Percentiles rank a stretch among this genome's conserved stretches.
These are phyloP conservation scores for Ennomos fuscantarius DNA, from an alignment of 2,888 invertebrate species.

Conservation along the genomic window DNA sequence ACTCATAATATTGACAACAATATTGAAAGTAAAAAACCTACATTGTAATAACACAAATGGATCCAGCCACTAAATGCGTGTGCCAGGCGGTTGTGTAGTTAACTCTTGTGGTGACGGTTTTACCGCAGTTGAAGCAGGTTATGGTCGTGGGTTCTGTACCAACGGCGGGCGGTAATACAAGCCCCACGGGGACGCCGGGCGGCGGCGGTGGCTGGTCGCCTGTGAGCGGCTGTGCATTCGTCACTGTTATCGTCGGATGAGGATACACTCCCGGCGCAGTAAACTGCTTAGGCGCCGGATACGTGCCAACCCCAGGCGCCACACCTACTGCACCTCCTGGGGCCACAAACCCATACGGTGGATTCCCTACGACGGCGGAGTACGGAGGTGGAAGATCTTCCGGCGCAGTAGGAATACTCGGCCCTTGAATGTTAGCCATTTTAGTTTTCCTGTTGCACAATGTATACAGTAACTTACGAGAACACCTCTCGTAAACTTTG, in stretches of 20 bases:
- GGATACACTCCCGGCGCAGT: slow-evolving; percentile 77
- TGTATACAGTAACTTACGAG: slow-evolving; percentile 7
- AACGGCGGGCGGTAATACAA: slow-evolving; percentile 71
- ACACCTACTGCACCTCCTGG: slow-evolving; percentile 38
- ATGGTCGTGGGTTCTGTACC: slow-evolving; percentile 77
- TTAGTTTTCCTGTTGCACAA: neutral
- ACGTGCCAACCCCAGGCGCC: slow-evolving; percentile 43
- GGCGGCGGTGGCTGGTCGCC: slow-evolving; percentile 55
- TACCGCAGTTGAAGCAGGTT: slow-evolving; percentile 76
- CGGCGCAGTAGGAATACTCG: slow-evolving; percentile 58
- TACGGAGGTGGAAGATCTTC: slow-evolving; percentile 80
- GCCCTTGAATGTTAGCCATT: slow-evolving; percentile 64
- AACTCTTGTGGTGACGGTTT: slow-evolving; percentile 79
- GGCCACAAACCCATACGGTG: slow-evolving; percentile 70
- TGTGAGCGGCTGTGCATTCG: slow-evolving; percentile 60
- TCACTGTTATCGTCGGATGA: slow-evolving; percentile 64
- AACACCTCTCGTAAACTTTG: slow-evolving; percentile 4
- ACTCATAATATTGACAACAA: no score
- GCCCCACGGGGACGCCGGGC: slow-evolving; percentile 63
- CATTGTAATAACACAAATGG: slow-evolving; percentile 78
- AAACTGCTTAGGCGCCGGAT: slow-evolving; percentile 64
- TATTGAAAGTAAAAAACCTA: slow-evolving; percentile 51
- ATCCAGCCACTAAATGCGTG: slow-evolving; percentile 78
- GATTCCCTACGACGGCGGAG: slow-evolving; percentile 74
- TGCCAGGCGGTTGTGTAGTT: slow-evolving; percentile 80